Conservation (phyloP, 2,888 invertebrate species). For the Axea sp. region DNA sequence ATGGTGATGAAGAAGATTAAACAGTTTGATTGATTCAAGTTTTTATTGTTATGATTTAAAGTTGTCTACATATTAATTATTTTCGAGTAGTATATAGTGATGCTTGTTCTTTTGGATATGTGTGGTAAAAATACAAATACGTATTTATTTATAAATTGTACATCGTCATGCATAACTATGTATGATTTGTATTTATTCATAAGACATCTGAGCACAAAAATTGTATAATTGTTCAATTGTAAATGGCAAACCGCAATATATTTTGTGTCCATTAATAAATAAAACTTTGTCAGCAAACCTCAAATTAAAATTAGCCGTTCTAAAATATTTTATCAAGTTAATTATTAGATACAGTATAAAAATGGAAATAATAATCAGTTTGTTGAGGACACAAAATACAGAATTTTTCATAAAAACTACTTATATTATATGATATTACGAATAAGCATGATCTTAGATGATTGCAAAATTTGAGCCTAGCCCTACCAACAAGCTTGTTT, state of each 20-base stretch:
- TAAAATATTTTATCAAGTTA: no score
- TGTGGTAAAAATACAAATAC: slow-evolving; percentile 24
- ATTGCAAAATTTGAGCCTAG: slow-evolving; percentile 72
- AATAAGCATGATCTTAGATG: slow-evolving; percentile 63
- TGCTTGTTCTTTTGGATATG: slow-evolving; percentile 36
- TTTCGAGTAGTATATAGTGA: slow-evolving; percentile 19
- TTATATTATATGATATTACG: slow-evolving; percentile 24
- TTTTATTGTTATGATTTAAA: slow-evolving; percentile 33
- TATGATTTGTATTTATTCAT: slow-evolving; percentile 26
- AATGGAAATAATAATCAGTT: no score
- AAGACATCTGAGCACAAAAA: slow-evolving; percentile 9
- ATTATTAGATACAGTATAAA: no score
- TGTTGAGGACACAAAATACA: no score
- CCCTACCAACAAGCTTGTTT: slow-evolving; percentile 79
- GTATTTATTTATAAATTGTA: slow-evolving; percentile 10
- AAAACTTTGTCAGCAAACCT: no score
- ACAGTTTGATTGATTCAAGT: slow-evolving; percentile 33
- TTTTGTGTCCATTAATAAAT: no score
- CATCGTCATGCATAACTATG: slow-evolving; percentile 37
- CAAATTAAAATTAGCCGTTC: no score
- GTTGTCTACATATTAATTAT: slow-evolving; percentile 38
- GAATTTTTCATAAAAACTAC: no score
- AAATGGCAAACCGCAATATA: slow-evolving; percentile 30
- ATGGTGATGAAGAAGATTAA: slow-evolving; percentile 47
- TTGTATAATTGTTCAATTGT: slow-evolving; percentile 21